These are phyloP conservation scores for Hyppa rectilinea DNA, from an alignment of 2,888 invertebrate genomes.

Conservation along the genomic window DNA sequence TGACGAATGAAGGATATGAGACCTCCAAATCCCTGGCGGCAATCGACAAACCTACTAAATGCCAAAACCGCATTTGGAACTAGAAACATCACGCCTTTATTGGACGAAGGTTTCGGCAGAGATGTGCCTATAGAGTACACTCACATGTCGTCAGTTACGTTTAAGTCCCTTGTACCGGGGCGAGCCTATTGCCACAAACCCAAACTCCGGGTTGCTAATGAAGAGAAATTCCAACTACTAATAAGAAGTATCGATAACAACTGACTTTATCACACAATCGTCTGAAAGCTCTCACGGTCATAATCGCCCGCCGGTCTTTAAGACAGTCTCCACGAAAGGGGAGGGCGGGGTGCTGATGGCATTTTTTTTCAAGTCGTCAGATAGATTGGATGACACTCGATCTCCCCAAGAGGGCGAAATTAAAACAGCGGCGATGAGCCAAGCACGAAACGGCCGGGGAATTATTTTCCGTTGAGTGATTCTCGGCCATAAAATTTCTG, in stretches of 20 bases:
- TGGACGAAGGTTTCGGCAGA: too few relatives aligned
- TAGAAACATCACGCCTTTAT: too few relatives aligned
- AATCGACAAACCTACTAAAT: background rate
- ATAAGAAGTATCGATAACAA: conserved; percentile 45
- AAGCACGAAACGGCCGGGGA: conserved; percentile 85
- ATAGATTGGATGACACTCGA: conserved; percentile 91
- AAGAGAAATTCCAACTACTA: background rate
- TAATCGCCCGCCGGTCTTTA: conserved; percentile 81
- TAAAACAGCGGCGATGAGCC: conserved; percentile 90
- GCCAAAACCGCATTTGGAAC: background rate
- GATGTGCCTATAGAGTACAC: too few relatives aligned
- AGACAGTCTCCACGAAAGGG: conserved; percentile 68
- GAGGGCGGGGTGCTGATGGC: conserved; percentile 71
- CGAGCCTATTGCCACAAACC: background rate
- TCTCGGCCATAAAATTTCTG: conserved; percentile 90
- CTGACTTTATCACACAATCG: conserved; percentile 71
- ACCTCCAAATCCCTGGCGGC: background rate
- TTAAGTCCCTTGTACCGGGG: background rate
- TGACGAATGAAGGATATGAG: background rate
- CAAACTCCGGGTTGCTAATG: background rate
- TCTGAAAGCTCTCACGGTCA: conserved; percentile 82
- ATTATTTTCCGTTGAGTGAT: conserved; percentile 91
- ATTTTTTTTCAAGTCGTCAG: conserved; percentile 86
- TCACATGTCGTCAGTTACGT: background rate
- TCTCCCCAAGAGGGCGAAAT: conserved; percentile 89